Evolutionary conservation across 37 sponge, comb jelly and placozoan genomes (phyloP).

Genomic region (Petrosia ficiformis): DNA sequence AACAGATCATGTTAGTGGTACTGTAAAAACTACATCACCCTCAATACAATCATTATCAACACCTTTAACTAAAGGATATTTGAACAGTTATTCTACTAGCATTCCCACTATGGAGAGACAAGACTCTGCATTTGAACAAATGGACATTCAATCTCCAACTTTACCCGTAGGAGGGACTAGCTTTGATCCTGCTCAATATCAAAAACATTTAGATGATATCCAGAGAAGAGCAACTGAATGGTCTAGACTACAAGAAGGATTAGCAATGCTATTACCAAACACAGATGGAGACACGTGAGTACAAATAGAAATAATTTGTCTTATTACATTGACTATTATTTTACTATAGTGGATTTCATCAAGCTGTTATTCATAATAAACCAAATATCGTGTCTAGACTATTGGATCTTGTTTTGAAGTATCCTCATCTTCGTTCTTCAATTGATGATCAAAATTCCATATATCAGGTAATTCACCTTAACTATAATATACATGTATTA

Average conservation of each 20-base stretch:
- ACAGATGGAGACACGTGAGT: slow-evolving; percentile 85
- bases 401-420: slow-evolving; percentile 26
- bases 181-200: not conserved
- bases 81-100: too few species aligned
- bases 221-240: not conserved
- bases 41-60: too few species aligned
- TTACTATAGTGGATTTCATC: slow-evolving; percentile 61
- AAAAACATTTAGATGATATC: not conserved
- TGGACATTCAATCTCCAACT: too few species aligned
- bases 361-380: slow-evolving; percentile 64
- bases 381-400: slow-evolving; percentile 26
- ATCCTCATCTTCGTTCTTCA: slow-evolving; percentile 22
- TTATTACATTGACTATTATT: not conserved
- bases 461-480: slow-evolving; percentile 48
- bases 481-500: too few species aligned
- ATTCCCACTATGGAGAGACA: too few species aligned
- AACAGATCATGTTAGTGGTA: too few species aligned
- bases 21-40: too few species aligned
- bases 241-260: slow-evolving; percentile 13
- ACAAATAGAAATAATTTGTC: not conserved
- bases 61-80: too few species aligned
- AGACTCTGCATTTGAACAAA: too few species aligned
- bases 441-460: slow-evolving; percentile 66
- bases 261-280: slow-evolving; percentile 52
- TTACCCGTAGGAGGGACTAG: too few species aligned